Base-by-base conservation (phyloP, 2,113 vertebrate genomes). In the Panurus biarmicus region DNA sequence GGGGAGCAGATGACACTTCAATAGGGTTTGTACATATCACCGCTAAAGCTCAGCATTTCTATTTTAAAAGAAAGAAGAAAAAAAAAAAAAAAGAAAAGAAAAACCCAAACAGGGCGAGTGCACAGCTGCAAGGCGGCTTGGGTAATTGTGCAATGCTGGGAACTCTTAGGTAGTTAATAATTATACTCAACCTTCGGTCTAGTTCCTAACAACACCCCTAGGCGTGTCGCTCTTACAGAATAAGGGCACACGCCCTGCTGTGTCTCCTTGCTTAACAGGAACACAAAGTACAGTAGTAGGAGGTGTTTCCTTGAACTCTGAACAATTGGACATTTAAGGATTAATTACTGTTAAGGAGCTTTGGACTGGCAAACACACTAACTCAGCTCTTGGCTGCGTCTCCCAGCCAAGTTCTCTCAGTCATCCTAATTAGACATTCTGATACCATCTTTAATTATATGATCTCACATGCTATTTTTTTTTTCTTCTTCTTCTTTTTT, bases 231-330 rank as follows among this genome's bases (percentile, higher is more conserved):
- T 98, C 97, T 97, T 95, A 97, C 97, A 95, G 97, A 97, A 97
- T 97, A 97, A 97, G 94, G 65, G 95, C 96, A 97, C 94, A 97
- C 90, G 95, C 98, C 97, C 97, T 93, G 92, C 95, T 97, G 96
- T 97, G 96, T 96, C 94, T 97, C 96, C 97, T 97, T 96, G 97
- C 96, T 94, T 92, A 98, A 97, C 97, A 97, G 96, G 98, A 98
- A 97, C 97, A 94, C 88, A 96, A 89, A 97, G 96, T 96, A 97
- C 92, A 95, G 96, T 97, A 95, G 93, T 48, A 79, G 95, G 95
- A 75, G 92, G 96, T 62, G 78, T 97, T 97, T 97, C 96, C 97
- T 97, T 97, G 97, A 97, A 97, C 97, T 97, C 97, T 94, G 93
- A 97, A 97, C 97, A 97, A 97, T 97, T 96, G 94, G 95, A 95